These are phyloP conservation scores for Eilema sororculum DNA, from an alignment of 2,888 invertebrate species.

Conservation along the genomic window DNA sequence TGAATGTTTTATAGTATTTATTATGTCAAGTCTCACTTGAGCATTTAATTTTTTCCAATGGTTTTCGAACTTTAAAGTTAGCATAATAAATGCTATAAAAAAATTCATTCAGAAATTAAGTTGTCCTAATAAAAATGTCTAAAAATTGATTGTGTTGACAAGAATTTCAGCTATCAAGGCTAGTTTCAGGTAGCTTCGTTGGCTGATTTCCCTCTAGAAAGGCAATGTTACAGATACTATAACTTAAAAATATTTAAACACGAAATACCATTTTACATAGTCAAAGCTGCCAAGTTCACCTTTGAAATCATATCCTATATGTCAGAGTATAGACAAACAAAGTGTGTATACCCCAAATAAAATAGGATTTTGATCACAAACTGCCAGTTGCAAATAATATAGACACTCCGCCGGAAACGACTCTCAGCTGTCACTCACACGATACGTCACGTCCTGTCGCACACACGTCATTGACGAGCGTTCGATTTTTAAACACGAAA, in stretches of 20 bases:
- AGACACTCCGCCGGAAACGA: conserved; percentile 50
- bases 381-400: conserved; percentile 54
- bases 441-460: conserved; percentile 46
- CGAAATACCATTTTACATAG: background rate
- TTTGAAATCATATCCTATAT: background rate
- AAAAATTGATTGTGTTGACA: too few relatives aligned
- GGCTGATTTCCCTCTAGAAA: too few relatives aligned
- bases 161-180: too few relatives aligned
- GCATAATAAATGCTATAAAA: too few relatives aligned
- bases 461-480: conserved; percentile 46
- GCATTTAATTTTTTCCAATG: too few relatives aligned
- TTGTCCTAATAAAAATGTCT: too few relatives aligned
- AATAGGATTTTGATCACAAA: conserved; percentile 49
- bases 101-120: too few relatives aligned
- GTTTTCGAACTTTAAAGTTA: too few relatives aligned
- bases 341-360: background rate
- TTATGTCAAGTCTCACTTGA: too few relatives aligned
- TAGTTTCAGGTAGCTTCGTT: background rate
- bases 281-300: background rate
- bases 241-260: background rate
- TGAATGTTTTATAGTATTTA: too few relatives aligned
- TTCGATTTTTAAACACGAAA: conserved; percentile 41
- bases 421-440: conserved; percentile 50
- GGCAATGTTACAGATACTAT: too few relatives aligned
- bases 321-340: conserved; percentile 8